phyloP scores from a whole-genome alignment of 2,113 vertebrate species.

The Tachysurus vachellii region DNA sequence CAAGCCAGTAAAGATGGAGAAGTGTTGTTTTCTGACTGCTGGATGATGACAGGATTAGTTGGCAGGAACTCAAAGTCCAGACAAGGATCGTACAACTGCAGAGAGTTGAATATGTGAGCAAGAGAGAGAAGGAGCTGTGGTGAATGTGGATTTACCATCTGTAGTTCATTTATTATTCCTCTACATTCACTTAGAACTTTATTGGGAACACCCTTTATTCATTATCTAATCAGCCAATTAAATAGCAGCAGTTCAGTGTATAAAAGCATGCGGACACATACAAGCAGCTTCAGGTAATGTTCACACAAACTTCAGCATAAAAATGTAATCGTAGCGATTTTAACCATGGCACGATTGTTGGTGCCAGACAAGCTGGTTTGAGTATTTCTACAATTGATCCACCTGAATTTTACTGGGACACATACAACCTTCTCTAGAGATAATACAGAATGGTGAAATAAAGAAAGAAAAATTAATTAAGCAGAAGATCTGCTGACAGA shows the following conservation, averaged over 20 bases:
- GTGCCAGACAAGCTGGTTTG: background rate
- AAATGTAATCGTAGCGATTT: slow-evolving; percentile 10
- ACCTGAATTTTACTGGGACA: too few species aligned
- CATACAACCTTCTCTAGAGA: background rate
- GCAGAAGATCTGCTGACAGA: background rate
- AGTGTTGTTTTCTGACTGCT: slow-evolving; percentile 51
- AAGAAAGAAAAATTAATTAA: background rate
- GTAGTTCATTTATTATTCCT: slow-evolving; percentile 23
- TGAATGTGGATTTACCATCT: slow-evolving; percentile 72
- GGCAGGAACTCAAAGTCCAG: slow-evolving; percentile 39
- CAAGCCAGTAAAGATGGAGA: slow-evolving; percentile 53
- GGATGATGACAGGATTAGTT: slow-evolving; percentile 42
- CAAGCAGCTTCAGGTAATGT: background rate
- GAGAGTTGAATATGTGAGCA: slow-evolving; percentile 42
- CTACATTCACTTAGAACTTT: background rate
- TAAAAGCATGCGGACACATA: background rate
- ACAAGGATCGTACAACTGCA: slow-evolving; percentile 14
- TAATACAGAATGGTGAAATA: background rate
- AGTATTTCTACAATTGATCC: background rate
- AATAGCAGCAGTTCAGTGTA: background rate
- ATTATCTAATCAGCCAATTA: background rate
- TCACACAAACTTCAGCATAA: background rate
- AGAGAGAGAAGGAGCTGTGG: slow-evolving; percentile 64
- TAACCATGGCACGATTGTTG: background rate
- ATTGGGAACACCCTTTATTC: background rate